Conservation (phyloP, 2,888 invertebrate species). For the Acronicta alni region DNA sequence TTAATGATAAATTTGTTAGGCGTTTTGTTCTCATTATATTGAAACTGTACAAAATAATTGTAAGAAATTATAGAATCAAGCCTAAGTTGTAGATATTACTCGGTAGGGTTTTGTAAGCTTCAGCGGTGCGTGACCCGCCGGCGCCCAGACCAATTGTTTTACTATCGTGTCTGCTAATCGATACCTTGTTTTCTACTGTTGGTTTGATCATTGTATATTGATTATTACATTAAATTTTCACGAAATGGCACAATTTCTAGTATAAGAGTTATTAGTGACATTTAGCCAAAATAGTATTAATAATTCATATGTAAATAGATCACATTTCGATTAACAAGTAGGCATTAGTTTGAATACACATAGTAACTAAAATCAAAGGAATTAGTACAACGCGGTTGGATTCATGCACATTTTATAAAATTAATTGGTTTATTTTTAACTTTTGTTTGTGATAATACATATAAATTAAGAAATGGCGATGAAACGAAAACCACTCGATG, state of each 20-base stretch:
- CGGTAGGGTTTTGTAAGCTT: slow-evolving; percentile 60
- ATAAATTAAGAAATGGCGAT: slow-evolving; percentile 16
- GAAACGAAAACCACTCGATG: slow-evolving; percentile 43
- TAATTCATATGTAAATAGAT: slow-evolving; percentile 83
- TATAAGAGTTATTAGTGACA: slow-evolving; percentile 84
- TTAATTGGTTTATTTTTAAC: slow-evolving; percentile 13
- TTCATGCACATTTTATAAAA: slow-evolving; percentile 65
- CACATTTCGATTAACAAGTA: slow-evolving; percentile 79
- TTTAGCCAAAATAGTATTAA: slow-evolving; percentile 88
- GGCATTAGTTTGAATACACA: slow-evolving; percentile 72
- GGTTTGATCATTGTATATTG: slow-evolving; percentile 59
- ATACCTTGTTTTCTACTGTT: slow-evolving; percentile 51
- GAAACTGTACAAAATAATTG: slow-evolving; percentile 83
- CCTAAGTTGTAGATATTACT: slow-evolving; percentile 80
- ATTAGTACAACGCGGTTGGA: slow-evolving; percentile 81
- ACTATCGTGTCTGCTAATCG: background rate
- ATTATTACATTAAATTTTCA: slow-evolving; percentile 67
- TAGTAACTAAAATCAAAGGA: slow-evolving; percentile 77
- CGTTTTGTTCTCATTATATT: slow-evolving; percentile 75
- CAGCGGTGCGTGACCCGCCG: slow-evolving; percentile 2
- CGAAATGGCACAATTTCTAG: slow-evolving; percentile 85
- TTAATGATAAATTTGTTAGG: slow-evolving; percentile 72
- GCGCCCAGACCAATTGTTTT: slow-evolving; percentile 2
- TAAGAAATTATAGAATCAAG: slow-evolving; percentile 72
- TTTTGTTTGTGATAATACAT: slow-evolving; percentile 28